A percentile compares a stretch with the other conserved stretches of the same genome.
phyloP scores from a whole-genome alignment of 2,113 vertebrate species.

The Thalassarche chlororhynchos region DNA sequence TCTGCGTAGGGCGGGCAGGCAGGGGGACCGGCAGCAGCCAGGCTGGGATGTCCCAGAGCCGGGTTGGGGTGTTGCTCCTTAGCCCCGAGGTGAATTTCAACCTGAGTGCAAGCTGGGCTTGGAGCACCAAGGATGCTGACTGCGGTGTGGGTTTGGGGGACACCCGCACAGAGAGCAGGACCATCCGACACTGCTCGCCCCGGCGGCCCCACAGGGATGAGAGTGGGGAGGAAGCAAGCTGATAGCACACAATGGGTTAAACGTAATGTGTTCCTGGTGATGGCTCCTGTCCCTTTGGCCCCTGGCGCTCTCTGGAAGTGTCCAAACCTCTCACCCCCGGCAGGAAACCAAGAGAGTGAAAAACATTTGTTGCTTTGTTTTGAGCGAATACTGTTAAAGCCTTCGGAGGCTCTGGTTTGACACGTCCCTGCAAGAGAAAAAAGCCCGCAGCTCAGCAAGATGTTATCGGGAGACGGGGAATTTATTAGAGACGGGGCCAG shows the following conservation, averaged over 20 bases:
- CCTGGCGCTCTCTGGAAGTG: neutral
- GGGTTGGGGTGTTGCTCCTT: neutral
- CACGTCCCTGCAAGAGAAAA: neutral
- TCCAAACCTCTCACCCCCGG: neutral
- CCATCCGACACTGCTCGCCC: fast-evolving
- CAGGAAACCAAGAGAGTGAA: neutral
- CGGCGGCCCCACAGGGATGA: fast-evolving
- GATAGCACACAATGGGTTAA: neutral
- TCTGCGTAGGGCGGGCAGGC: fast-evolving
- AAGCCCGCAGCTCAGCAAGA: slow-evolving; percentile 32
- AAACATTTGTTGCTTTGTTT: slow-evolving; percentile 20
- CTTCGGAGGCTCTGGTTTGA: neutral
- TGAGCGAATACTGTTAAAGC: neutral
- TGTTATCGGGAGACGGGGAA: slow-evolving; percentile 23
- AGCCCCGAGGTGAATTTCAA: neutral
- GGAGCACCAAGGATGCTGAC: neutral
- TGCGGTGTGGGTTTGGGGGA: fast-evolving
- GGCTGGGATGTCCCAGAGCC: neutral
- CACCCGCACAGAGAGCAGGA: fast-evolving
- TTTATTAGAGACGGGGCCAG: neutral
- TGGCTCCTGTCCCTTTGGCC: neutral
- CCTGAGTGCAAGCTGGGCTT: neutral
- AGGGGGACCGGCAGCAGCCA: fast-evolving
- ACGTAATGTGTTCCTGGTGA: neutral
- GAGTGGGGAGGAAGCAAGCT: neutral